Evolutionary conservation across 2,888 invertebrate species (phyloP), one percentile per base, ranked within the genome.

Genomic region (Dyspetes luteomarginatus): DNA sequence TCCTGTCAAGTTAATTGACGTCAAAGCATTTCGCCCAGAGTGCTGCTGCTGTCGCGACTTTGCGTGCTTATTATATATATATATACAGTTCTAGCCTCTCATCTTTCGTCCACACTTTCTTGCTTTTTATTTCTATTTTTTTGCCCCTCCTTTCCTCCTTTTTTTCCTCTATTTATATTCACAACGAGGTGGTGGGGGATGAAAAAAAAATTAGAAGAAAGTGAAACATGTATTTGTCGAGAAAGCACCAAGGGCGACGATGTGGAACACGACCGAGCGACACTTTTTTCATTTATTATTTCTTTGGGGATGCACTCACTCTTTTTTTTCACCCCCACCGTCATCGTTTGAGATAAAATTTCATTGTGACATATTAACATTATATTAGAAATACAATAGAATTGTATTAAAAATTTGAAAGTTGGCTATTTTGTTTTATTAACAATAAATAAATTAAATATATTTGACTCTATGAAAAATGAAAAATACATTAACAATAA

Each of bases 1-100:
- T 28, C 55, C 80, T 81, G 81, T 81, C 81, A 77, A 73, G 81
- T 81, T 81, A 81, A 81, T 81, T 81, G 81, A 77, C 81, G 81
- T 77, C 81, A 77, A 81, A 81, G 81, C 81, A 81, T 81, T 81
- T 69, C 81, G 77, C 68, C 77, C 56, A 65, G 81, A 81, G 81
- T 81, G 73, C 81, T 68, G 64, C 72, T 56, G 71, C 67, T 74
- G 62, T 76, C 62, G 62, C 43, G 73, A 73, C 68, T 81, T 64
- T 52, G 48, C 58, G 55, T 48, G 43, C 58, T 24, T 56, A 17
- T 62, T 55, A 52, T 26, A 28, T 26, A 24, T 12, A 26, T 50
- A 36, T 22, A 4, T 22, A 50, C 36, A 62, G 64, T 26, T 52
- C 26, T 50, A 50, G 48, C 65, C 75, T 52, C 71, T 67, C 72